Evolutionary conservation across 30 jellyfish, hydroid and myxozoan genomes (phyloP).

Genomic region (Turritopsis dohrnii): DNA sequence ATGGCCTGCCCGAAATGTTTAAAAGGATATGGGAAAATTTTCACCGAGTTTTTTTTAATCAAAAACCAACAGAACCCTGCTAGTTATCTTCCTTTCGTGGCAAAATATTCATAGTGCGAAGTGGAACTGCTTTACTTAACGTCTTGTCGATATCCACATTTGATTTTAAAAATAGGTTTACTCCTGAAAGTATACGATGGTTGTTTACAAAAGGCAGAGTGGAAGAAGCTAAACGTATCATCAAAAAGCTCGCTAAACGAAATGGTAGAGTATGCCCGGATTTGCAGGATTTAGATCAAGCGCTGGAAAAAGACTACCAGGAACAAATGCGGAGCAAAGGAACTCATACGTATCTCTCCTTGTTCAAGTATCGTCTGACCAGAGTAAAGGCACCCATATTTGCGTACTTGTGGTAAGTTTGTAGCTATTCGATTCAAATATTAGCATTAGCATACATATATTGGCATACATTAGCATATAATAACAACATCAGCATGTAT

Average conservation of each 20-base stretch:
- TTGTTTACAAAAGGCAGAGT: neutral
- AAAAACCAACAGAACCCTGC: too few relatives aligned
- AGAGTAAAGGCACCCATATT: slow-evolving; percentile 1
- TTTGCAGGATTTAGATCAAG: neutral
- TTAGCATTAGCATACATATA: too few relatives aligned
- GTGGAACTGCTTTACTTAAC: too few relatives aligned
- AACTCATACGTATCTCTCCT: neutral
- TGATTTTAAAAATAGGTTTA: neutral
- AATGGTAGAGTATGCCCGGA: slow-evolving; percentile 8
- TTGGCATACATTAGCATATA: too few relatives aligned
- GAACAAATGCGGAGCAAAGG: neutral
- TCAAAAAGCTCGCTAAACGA: neutral
- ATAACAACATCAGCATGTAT: too few relatives aligned
- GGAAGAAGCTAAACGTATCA: neutral
- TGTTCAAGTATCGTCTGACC: neutral
- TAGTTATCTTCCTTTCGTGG: too few relatives aligned
- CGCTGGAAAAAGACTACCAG: neutral
- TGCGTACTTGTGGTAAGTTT: slow-evolving; percentile 22
- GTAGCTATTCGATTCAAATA: too few relatives aligned
- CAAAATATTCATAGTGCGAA: too few relatives aligned
- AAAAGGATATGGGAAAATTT: too few relatives aligned
- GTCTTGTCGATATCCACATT: neutral
- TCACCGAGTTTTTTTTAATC: too few relatives aligned
- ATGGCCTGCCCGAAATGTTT: too few relatives aligned
- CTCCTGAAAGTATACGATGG: slow-evolving; percentile 26